These are phyloP conservation scores for Odontothrips loti DNA, from an alignment of 2,888 invertebrate species.

Conservation along the genomic window DNA sequence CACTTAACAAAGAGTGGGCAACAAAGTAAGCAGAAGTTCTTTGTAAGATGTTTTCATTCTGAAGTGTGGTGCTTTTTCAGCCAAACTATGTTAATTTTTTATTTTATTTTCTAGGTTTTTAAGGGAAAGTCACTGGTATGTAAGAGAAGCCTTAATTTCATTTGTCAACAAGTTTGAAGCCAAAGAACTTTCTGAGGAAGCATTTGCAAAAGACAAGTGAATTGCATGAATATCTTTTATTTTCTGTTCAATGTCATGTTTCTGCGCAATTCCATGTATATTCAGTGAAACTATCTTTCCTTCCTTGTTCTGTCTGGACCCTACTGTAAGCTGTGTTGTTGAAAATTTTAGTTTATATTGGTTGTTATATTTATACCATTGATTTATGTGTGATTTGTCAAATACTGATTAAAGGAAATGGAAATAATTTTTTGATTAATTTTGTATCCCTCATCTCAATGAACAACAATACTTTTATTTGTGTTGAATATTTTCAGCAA, in stretches of 20 bases:
- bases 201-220: neutral
- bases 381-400: too few species aligned
- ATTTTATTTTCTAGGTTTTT: neutral
- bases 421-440: too few species aligned
- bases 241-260: neutral
- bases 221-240: neutral
- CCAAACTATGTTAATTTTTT: neutral
- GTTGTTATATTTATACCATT: too few species aligned
- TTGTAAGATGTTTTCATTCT: neutral
- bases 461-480: too few species aligned
- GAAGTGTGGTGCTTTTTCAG: neutral
- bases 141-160: neutral
- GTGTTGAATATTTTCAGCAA: too few species aligned
- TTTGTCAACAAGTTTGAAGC: conserved; percentile 9
- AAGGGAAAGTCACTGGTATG: neutral
- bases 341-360: too few species aligned
- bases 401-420: too few species aligned
- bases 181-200: neutral
- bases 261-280: too few species aligned
- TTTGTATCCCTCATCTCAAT: too few species aligned
- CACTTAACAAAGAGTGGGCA: neutral
- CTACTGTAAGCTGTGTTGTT: too few species aligned
- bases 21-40: neutral
- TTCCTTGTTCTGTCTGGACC: too few species aligned
- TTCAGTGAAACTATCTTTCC: too few species aligned